A percentile compares a stretch with the other conserved stretches of the same genome.
Conservation (phyloP, 2,888 invertebrate species). For the Drosophila barbarae region DNA sequence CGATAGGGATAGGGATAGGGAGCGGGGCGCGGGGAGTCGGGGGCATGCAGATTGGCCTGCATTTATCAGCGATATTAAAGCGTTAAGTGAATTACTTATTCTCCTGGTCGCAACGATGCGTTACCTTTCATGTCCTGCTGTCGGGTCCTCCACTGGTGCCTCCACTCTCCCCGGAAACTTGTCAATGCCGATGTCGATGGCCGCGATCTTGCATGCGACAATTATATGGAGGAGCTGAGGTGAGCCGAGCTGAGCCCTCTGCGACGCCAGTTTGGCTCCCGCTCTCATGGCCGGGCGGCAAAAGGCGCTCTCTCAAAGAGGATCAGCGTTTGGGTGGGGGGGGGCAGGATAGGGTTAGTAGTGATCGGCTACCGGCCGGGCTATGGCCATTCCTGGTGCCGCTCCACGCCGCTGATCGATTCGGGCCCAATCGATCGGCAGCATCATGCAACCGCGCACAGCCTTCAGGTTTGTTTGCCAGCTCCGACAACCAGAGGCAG, state of each 20-base stretch:
- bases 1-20: conserved; percentile 1
- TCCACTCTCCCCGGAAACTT: conserved; percentile 2
- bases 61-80: conserved; percentile 77
- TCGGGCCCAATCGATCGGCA: conserved; percentile 72
- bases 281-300: conserved; percentile 60
- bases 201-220: conserved; percentile 75
- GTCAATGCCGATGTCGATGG: conserved; percentile 51
- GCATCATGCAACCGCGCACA: conserved; percentile 77
- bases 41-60: conserved; percentile 47
- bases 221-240: conserved; percentile 56
- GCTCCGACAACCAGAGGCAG: not conserved
- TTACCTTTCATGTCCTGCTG: conserved; percentile 75
- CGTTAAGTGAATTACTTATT: conserved; percentile 77
- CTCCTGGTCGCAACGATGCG: conserved; percentile 63
- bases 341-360: conserved; percentile 6
- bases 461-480: conserved; percentile 24
- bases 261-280: conserved; percentile 73
- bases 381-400: conserved; percentile 45
- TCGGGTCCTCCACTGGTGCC: conserved; percentile 14
- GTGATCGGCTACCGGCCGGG: conserved; percentile 33
- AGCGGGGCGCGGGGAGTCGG: not conserved
- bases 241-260: conserved; percentile 12
- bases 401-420: conserved; percentile 69
- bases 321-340: not conserved
- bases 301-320: conserved; percentile 25